Conservation (phyloP, 2,113 vertebrate genomes). For the Motacilla tschutschensis region DNA sequence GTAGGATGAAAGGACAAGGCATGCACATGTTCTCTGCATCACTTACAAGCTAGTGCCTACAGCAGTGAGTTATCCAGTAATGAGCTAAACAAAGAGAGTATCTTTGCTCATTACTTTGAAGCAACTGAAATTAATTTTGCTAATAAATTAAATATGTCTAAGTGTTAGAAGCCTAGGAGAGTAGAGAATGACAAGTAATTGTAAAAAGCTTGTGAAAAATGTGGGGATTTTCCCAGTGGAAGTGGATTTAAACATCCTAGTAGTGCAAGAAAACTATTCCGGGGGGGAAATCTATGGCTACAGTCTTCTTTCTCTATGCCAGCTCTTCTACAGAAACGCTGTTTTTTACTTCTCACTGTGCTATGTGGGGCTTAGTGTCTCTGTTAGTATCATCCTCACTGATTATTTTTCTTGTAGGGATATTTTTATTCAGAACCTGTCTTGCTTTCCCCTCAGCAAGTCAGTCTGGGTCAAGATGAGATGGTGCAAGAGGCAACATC, state of each 20-base stretch:
- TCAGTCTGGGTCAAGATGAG: neutral
- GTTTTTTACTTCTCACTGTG: neutral
- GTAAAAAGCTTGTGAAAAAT: neutral
- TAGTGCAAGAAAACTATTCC: neutral
- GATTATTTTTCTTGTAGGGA: neutral
- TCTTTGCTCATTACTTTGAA: conserved; percentile 16
- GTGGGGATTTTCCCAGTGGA: neutral
- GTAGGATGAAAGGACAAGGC: neutral
- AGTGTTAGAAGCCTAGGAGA: neutral
- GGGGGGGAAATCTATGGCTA: neutral
- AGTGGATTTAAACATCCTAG: neutral
- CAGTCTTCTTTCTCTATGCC: neutral
- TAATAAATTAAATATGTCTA: neutral
- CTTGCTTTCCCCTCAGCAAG: neutral
- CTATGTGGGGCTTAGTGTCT: neutral
- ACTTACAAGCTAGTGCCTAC: neutral
- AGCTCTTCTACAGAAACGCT: neutral
- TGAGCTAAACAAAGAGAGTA: neutral
- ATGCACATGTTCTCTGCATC: neutral
- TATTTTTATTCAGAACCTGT: neutral
- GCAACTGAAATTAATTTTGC: neutral
- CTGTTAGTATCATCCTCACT: neutral
- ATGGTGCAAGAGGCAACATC: neutral
- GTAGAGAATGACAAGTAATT: neutral
- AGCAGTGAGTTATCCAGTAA: neutral